Evolutionary conservation across 2,888 invertebrate species (phyloP), one percentile per base, ranked within the genome.

Genomic region (Nomada fucata): DNA sequence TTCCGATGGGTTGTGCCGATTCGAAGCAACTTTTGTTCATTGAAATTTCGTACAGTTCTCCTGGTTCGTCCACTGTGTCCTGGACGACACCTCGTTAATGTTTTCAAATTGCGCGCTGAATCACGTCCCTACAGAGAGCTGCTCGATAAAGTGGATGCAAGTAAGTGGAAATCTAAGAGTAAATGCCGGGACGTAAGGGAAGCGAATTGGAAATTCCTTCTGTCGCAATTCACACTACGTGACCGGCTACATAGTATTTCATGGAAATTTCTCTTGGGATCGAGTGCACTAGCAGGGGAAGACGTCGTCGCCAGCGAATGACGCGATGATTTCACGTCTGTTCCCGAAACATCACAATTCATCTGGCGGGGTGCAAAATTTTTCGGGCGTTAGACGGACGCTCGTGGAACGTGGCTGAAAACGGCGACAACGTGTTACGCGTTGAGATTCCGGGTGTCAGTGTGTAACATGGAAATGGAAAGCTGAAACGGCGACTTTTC

Each of bases 201-300:
- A 81, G 77, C 71, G 87, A 86, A 79, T 85, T 78, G 87, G 83
- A 85, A 87, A 87, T 87, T 85, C 71, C 75, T 78, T 42, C 70
- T 79, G 77, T 83, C 75, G 85, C 87, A 81, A 87, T 87, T 87
- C 83, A 75, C 68, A 76, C 79, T 81, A 87, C 87, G 87, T 87
- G 86, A 87, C 86, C 76, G 86, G 47, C 67, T 80, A 64, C 72
- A 59, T 67, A 59, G 82, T 87, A 87, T 87, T 87, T 87, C 85
- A 85, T 87, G 87, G 77, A 85, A 87, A 87, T 87, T 85, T 87
- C 86, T 87, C 84, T 23, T 63, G 82, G 82, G 82, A 84, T 79
- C 26, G 10, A 57, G 50, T 23, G 61, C 23, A 29, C n/a, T 47
- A 13, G 63, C 11, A 65, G 57, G 68, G 64, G 71, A 81, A 79